Percentiles rank a stretch among this genome's conserved stretches.
These are phyloP conservation scores for Neomicropteryx cornuta DNA, from an alignment of 1,140 invertebrate species.

Conservation along the genomic window DNA sequence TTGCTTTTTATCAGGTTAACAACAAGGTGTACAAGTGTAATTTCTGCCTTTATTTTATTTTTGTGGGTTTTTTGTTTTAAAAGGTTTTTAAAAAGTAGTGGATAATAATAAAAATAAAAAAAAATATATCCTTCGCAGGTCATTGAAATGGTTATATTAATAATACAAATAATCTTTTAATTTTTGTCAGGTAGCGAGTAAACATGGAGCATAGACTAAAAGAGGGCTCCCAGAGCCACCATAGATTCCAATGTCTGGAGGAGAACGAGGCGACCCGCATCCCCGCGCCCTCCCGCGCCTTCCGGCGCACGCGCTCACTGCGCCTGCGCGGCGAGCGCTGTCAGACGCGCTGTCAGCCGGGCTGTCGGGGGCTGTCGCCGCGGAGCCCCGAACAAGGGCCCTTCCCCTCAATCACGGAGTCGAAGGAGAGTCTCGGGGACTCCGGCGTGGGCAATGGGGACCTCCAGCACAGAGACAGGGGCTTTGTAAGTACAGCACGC, in stretches of 20 bases:
- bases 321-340: conserved; percentile 35
- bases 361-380: not conserved
- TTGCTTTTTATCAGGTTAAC: too few species aligned
- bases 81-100: too few species aligned
- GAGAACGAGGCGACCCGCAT: conserved; percentile 12
- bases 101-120: too few species aligned
- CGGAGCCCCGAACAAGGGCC: conserved; percentile 5
- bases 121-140: too few species aligned
- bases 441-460: conserved; percentile 3
- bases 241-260: conserved; percentile 3
- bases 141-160: too few species aligned
- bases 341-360: conserved; percentile 1
- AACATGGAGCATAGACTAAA: too few species aligned
- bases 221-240: not conserved
- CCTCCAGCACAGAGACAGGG: conserved; percentile 7
- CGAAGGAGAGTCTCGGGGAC: conserved; percentile 1
- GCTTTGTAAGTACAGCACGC: conserved; percentile 10
- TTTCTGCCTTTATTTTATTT: too few species aligned
- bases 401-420: conserved; percentile 8
- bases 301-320: conserved; percentile 35
- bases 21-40: too few species aligned
- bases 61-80: too few species aligned
- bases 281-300: conserved; percentile 12
- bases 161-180: too few species aligned
- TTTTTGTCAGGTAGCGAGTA: too few species aligned